These are phyloP conservation scores for Pampusana beccarii DNA, from an alignment of 2,113 vertebrate genomes.

Conservation along the genomic window DNA sequence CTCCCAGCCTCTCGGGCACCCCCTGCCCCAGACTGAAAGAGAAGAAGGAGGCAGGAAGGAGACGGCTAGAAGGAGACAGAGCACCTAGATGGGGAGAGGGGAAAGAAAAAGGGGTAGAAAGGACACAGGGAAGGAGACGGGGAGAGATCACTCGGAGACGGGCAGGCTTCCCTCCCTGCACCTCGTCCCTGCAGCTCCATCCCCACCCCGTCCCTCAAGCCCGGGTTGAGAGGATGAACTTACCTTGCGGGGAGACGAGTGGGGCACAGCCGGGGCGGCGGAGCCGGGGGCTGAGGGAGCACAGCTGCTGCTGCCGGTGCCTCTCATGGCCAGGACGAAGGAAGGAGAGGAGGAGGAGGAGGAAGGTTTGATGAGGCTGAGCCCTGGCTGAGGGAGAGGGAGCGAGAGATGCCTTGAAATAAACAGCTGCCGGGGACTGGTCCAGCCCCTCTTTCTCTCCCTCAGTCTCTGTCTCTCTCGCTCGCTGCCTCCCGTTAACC, in stretches of 20 bases:
- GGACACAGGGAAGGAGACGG: slow-evolving; percentile 53
- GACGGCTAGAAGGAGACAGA: not conserved
- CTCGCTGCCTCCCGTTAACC: slow-evolving; percentile 61
- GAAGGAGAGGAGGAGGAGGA: slow-evolving; percentile 34
- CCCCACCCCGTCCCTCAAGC: not conserved
- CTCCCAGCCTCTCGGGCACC: not conserved
- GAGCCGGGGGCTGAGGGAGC: not conserved
- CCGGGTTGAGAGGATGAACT: slow-evolving; percentile 21
- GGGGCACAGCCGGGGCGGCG: slow-evolving; percentile 22
- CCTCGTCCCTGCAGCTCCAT: not conserved
- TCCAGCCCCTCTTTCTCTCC: slow-evolving; percentile 61
- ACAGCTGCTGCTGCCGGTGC: slow-evolving; percentile 55
- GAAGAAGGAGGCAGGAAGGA: not conserved
- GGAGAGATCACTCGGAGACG: not conserved
- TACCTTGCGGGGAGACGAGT: slow-evolving; percentile 46
- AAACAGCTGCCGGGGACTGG: slow-evolving; percentile 58
- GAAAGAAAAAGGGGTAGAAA: slow-evolving; percentile 12
- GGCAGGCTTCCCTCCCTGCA: not conserved
- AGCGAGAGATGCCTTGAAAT: slow-evolving; percentile 66
- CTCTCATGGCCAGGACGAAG: slow-evolving; percentile 71
- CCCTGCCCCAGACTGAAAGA: not conserved
- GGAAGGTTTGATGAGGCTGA: slow-evolving; percentile 38
- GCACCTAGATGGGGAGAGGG: not conserved
- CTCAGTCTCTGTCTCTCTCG: slow-evolving; percentile 33
- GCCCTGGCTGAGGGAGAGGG: slow-evolving; percentile 45